Conservation (phyloP, 2,888 invertebrate species). For the Lasioglossum oenotherae region DNA sequence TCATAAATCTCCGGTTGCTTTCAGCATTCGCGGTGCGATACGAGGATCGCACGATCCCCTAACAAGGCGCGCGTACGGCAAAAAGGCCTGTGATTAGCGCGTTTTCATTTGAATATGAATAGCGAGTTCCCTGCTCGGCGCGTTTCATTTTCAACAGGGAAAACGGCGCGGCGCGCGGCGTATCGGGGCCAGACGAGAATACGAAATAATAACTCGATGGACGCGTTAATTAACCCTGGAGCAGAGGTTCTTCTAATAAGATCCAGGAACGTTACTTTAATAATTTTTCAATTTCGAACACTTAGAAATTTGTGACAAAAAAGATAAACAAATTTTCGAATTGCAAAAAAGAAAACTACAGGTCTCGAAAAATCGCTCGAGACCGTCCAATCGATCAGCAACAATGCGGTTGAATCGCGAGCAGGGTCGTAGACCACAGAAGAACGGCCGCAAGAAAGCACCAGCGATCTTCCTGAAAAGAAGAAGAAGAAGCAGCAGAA, state of each 20-base stretch:
- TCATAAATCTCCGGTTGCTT: slow-evolving; percentile 1
- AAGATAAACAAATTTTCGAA: neutral
- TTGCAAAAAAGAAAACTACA: neutral
- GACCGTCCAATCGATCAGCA: neutral
- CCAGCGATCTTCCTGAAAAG: neutral
- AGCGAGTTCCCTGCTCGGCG: neutral
- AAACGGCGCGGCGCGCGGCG: neutral
- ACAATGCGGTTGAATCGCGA: neutral
- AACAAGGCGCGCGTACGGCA: neutral
- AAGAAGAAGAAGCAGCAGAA: slow-evolving; percentile 29
- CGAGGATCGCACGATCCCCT: neutral
- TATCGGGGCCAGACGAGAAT: neutral
- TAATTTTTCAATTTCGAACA: too few species aligned
- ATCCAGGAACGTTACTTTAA: too few species aligned
- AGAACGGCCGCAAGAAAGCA: neutral
- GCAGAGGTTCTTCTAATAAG: neutral
- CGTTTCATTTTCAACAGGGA: slow-evolving; percentile 34
- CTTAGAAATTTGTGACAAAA: too few species aligned
- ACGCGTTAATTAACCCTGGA: neutral
- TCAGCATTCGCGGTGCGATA: neutral
- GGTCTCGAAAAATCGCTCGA: neutral
- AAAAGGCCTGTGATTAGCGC: slow-evolving; percentile 38
- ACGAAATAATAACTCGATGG: neutral
- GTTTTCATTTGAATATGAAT: slow-evolving; percentile 44
- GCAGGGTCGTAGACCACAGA: slow-evolving; percentile 6